Evolutionary conservation across 1,140 invertebrate species (phyloP).

Genomic region (Zophobas atratus): DNA sequence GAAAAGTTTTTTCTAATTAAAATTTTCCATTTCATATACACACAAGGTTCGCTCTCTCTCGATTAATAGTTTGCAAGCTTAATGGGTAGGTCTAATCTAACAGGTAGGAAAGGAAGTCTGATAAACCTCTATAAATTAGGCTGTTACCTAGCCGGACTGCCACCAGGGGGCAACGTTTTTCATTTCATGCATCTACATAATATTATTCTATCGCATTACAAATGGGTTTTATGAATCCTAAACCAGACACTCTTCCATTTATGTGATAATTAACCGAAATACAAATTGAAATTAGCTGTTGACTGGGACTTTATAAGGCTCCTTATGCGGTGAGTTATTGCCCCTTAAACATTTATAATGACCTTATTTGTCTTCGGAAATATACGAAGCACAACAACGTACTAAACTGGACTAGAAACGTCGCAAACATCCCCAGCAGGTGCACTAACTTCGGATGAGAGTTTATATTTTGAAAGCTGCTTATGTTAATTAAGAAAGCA

Average conservation of each 20-base stretch:
- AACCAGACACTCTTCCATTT: conserved; percentile 55
- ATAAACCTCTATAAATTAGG: conserved; percentile 56
- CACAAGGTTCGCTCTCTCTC: not conserved
- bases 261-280: conserved; percentile 59
- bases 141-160: conserved; percentile 44
- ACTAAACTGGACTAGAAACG: not conserved
- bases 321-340: conserved; percentile 36
- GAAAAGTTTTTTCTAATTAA: conserved; percentile 29
- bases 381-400: not conserved
- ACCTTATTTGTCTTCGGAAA: conserved; percentile 30
- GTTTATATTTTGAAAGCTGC: not conserved
- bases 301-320: conserved; percentile 49
- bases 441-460: not conserved
- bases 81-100: conserved; percentile 26
- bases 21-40: conserved; percentile 24
- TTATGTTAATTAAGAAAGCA: not conserved
- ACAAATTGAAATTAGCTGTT: conserved; percentile 60
- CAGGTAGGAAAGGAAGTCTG: conserved; percentile 52
- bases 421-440: not conserved
- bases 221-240: conserved; percentile 55
- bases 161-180: conserved; percentile 57
- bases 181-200: conserved; percentile 59
- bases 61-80: conserved; percentile 36
- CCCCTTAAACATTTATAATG: conserved; percentile 44
- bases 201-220: conserved; percentile 47